Evolutionary conservation across 2,888 invertebrate species (phyloP).

Genomic region (Therioaphis trifolii): DNA sequence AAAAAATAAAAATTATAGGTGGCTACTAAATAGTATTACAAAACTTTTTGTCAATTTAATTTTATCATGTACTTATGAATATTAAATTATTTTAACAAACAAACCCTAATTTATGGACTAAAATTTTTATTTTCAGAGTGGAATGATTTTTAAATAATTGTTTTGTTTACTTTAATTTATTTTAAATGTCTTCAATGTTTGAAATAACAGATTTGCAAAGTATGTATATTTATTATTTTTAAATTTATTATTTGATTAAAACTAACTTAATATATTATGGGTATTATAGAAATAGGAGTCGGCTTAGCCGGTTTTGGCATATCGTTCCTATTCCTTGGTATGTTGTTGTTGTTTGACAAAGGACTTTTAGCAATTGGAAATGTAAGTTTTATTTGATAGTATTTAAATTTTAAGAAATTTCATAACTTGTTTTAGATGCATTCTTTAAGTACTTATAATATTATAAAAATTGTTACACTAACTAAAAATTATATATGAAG

Average conservation of each 20-base stretch:
- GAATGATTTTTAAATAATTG: conserved; percentile 33
- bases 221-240: conserved; percentile 71
- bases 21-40: neutral
- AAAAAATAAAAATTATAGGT: no score
- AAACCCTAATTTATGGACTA: no score
- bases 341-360: conserved; percentile 93
- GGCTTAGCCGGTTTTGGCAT: conserved; percentile 96
- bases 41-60: neutral
- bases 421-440: no score
- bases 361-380: conserved; percentile 98
- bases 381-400: conserved; percentile 85
- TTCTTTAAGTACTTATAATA: no score
- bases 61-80: no score
- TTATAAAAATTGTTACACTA: no score
- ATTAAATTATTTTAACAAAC: no score
- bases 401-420: no score
- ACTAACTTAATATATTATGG: conserved; percentile 23
- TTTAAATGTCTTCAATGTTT: conserved; percentile 74
- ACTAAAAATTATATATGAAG: no score
- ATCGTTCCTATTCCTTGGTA: conserved; percentile 92
- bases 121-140: neutral
- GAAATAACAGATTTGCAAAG: conserved; percentile 87
- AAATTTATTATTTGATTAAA: neutral
- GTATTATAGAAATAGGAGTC: conserved; percentile 89
- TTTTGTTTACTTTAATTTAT: neutral